Conservation (phyloP, 2,888 invertebrate species). For the Camponotus fellah region DNA sequence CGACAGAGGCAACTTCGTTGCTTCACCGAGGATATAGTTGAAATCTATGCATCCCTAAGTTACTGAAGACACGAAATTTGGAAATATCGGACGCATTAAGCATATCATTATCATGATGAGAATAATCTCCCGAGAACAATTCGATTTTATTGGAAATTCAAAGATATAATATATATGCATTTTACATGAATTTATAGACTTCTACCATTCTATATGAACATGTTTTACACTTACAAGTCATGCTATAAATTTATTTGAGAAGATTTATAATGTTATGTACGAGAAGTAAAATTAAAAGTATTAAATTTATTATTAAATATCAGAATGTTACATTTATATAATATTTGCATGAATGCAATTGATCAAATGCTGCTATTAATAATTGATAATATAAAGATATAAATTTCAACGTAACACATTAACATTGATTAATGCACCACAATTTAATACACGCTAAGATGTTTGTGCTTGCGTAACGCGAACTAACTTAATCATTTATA, state of each 20-base stretch:
- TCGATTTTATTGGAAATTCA: not conserved
- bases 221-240: not conserved
- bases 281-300: not conserved
- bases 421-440: not conserved
- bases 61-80: conserved; percentile 18
- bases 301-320: not conserved
- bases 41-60: conserved; percentile 34
- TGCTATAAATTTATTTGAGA: not conserved
- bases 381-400: not conserved
- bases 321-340: not conserved
- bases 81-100: conserved; percentile 23
- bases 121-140: conserved; percentile 5
- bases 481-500: conserved; percentile 50
- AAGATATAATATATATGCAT: not conserved
- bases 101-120: conserved; percentile 32
- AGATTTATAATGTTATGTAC: not conserved
- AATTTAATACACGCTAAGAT: not conserved
- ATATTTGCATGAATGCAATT: not conserved
- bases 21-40: conserved; percentile 48
- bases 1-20: conserved; percentile 65
- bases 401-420: not conserved
- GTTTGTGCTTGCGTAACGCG: not conserved
- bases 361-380: not conserved
- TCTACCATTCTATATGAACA: no score
- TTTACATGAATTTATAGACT: not conserved